Percentiles rank a stretch among this genome's conserved stretches.
Evolutionary conservation across 1,140 invertebrate species (phyloP).

Genomic region (Drosophila willistoni): DNA sequence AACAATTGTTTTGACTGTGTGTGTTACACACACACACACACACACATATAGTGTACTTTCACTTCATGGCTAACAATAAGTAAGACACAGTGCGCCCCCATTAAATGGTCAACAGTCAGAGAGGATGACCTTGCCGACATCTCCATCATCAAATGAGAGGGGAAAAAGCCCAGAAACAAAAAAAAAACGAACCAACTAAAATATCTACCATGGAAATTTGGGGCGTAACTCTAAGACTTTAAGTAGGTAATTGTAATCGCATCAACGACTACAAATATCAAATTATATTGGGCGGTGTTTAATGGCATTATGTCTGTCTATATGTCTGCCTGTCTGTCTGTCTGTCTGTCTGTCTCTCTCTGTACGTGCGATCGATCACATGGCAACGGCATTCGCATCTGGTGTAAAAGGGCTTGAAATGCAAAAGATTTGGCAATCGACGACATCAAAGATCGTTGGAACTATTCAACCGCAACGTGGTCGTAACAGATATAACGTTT

Average conservation of each 20-base stretch:
- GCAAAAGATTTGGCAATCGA: constrained; percentile 75
- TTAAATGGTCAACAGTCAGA: constrained; percentile 61
- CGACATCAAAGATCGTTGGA: constrained; percentile 72
- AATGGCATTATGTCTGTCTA: background rate
- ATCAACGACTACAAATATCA: constrained; percentile 51
- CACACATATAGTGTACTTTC: constrained; percentile 66
- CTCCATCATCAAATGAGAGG: constrained; percentile 14
- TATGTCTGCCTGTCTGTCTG: constrained; percentile 51
- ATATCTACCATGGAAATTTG: constrained; percentile 54
- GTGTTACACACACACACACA: constrained; percentile 36
- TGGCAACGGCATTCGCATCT: constrained; percentile 51
- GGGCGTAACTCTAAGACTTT: constrained; percentile 52
- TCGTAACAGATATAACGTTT: constrained; percentile 49
- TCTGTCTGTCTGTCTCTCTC: constrained; percentile 55
- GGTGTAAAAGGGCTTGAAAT: constrained; percentile 65
- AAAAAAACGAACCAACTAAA: constrained; percentile 1
- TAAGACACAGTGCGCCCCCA: constrained; percentile 64
- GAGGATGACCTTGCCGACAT: constrained; percentile 55
- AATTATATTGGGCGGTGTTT: constrained; percentile 25
- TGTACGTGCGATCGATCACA: constrained; percentile 63
- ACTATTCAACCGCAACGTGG: constrained; percentile 77
- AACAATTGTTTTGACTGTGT: constrained; percentile 57
- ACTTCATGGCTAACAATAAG: constrained; percentile 62
- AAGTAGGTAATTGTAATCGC: constrained; percentile 52
- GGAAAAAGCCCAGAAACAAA: background rate